These are phyloP conservation scores for Zaprionus davidi DNA, from an alignment of 1,140 invertebrate genomes.

Conservation along the genomic window DNA sequence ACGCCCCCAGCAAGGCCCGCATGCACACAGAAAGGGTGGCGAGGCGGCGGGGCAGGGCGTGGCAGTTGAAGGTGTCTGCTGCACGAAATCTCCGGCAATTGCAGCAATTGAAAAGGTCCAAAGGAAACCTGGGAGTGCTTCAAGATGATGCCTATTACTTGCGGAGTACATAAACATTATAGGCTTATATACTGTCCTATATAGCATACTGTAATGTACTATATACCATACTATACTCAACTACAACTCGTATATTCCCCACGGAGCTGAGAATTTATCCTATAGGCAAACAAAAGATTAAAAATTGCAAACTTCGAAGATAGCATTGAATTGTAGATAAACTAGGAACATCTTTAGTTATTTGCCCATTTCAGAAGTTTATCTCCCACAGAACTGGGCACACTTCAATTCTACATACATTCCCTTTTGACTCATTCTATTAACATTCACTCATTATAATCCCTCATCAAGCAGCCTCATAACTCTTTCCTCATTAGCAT, in stretches of 20 bases:
- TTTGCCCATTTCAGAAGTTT: not conserved
- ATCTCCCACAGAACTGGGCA: not conserved
- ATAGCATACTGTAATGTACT: too few species aligned
- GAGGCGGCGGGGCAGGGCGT: not conserved
- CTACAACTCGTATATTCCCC: too few species aligned
- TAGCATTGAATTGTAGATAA: too few species aligned
- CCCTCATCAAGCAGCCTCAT: not conserved
- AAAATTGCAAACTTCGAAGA: too few species aligned
- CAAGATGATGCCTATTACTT: not conserved
- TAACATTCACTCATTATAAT: not conserved
- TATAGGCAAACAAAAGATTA: too few species aligned
- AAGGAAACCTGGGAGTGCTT: constrained; percentile 33
- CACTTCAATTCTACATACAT: not conserved
- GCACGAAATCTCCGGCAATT: constrained; percentile 78
- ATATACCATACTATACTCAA: too few species aligned
- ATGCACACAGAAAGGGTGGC: constrained; percentile 27
- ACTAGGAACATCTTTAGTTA: too few species aligned
- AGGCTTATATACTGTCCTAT: too few species aligned
- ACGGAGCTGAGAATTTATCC: too few species aligned
- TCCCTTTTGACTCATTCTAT: not conserved
- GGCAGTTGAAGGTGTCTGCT: constrained; percentile 68
- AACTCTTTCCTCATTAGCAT: not conserved
- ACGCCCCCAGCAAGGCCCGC: constrained; percentile 68
- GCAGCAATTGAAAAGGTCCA: constrained; percentile 76
- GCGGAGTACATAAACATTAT: too few species aligned